Evolutionary conservation across 2,888 invertebrate genomes (phyloP).

Genomic region (Heteropelma amictum): DNA sequence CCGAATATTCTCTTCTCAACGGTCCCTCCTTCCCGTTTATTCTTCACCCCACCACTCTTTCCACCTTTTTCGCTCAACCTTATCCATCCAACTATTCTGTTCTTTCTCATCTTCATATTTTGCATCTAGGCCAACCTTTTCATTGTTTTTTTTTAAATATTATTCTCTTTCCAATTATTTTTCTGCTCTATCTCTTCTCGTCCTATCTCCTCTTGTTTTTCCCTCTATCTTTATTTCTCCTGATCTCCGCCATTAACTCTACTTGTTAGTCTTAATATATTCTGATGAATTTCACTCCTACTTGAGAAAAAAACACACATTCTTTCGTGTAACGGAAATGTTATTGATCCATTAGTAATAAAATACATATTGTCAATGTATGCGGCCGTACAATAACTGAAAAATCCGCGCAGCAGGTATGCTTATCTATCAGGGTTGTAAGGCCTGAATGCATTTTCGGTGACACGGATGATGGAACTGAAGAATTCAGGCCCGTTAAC

Average conservation of each 20-base stretch:
- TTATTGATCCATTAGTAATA: too few relatives aligned
- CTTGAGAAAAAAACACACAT: too few relatives aligned
- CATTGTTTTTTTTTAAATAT: slow-evolving; percentile 8
- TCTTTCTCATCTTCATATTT: neutral
- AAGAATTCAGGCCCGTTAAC: too few relatives aligned
- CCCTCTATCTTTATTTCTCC: neutral
- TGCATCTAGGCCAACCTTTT: neutral
- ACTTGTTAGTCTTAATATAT: too few relatives aligned
- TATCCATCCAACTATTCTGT: slow-evolving; percentile 3
- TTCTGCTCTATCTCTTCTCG: neutral
- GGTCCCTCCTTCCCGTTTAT: neutral
- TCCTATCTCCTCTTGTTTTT: neutral
- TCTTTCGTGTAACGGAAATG: too few relatives aligned
- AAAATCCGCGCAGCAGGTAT: too few relatives aligned
- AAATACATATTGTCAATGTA: too few relatives aligned
- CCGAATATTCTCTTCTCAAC: slow-evolving; percentile 53
- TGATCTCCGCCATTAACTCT: neutral
- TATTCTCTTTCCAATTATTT: slow-evolving; percentile 3
- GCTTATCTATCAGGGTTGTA: too few relatives aligned
- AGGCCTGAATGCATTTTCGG: too few relatives aligned
- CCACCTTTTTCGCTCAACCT: slow-evolving; percentile 31
- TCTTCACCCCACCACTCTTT: neutral
- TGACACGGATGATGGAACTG: too few relatives aligned
- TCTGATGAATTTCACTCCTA: too few relatives aligned
- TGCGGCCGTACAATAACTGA: too few relatives aligned